Evolutionary conservation across 2,888 invertebrate species (phyloP).

Genomic region (Lithosia quadra): DNA sequence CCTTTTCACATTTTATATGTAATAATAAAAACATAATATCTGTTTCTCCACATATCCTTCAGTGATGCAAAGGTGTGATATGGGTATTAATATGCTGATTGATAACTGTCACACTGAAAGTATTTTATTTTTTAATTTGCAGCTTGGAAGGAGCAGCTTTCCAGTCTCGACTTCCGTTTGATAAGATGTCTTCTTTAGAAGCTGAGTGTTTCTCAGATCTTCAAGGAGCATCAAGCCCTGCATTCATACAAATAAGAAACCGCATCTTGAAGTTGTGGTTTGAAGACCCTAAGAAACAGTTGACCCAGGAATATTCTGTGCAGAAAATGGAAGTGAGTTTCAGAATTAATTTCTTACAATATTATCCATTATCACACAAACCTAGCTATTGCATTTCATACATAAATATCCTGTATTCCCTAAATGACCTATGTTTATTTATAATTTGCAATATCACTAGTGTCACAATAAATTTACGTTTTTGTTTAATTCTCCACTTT

Average conservation of each 20-base stretch:
- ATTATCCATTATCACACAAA: neutral
- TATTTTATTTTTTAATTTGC: slow-evolving; percentile 28
- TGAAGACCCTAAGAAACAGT: slow-evolving; percentile 97
- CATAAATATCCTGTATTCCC: no score
- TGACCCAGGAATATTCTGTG: slow-evolving; percentile 93
- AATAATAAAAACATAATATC: no score
- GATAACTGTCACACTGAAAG: neutral
- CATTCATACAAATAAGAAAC: slow-evolving; percentile 97
- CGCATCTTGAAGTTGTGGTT: slow-evolving; percentile 97
- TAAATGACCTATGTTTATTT: no score
- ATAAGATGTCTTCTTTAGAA: slow-evolving; percentile 97
- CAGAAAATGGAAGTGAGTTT: slow-evolving; percentile 90
- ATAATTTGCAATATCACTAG: no score
- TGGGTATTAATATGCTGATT: neutral
- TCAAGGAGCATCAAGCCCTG: slow-evolving; percentile 93
- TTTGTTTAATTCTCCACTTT: no score
- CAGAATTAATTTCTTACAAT: neutral
- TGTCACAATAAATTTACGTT: no score
- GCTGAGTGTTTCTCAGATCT: slow-evolving; percentile 97
- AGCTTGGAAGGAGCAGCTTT: slow-evolving; percentile 97
- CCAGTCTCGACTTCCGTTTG: slow-evolving; percentile 97
- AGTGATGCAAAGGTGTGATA: no score
- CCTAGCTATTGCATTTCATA: no score
- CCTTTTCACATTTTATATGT: no score
- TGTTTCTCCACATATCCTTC: no score